These are phyloP conservation scores for Eucera pruinosa DNA, from an alignment of 2,888 invertebrate genomes.

Conservation along the genomic window DNA sequence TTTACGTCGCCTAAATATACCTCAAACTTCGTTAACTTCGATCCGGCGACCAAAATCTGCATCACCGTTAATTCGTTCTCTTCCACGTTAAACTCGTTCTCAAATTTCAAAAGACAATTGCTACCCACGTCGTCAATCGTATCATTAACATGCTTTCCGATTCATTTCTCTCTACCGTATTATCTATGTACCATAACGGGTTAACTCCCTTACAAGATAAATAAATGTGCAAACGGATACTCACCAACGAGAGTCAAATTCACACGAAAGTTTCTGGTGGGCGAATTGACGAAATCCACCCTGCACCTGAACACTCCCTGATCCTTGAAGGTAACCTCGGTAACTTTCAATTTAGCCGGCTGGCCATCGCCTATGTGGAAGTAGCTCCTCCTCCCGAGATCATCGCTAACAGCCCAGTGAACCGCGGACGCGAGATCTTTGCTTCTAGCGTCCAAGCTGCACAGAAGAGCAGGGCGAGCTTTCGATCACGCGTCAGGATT, in stretches of 20 bases:
- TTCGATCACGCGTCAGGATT: neutral
- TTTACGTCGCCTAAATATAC: too few relatives aligned
- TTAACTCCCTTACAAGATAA: too few relatives aligned
- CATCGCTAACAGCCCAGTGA: constrained; percentile 92
- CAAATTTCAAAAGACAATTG: too few relatives aligned
- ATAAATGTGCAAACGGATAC: constrained; percentile 86
- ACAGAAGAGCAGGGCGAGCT: neutral
- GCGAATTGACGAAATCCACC: constrained; percentile 95
- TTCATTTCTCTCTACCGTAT: too few relatives aligned
- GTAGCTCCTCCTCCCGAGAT: constrained; percentile 90
- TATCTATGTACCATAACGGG: too few relatives aligned
- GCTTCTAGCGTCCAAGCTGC: constrained; percentile 91
- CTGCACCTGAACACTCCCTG: constrained; percentile 95
- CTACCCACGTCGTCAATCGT: too few relatives aligned
- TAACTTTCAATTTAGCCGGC: constrained; percentile 89
- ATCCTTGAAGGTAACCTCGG: constrained; percentile 89
- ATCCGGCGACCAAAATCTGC: too few relatives aligned
- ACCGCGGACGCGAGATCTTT: constrained; percentile 88
- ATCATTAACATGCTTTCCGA: too few relatives aligned
- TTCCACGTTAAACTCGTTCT: too few relatives aligned
- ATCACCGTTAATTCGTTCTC: too few relatives aligned
- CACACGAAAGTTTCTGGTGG: constrained; percentile 93
- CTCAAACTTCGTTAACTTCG: too few relatives aligned
- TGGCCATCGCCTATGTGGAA: constrained; percentile 89
- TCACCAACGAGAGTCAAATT: constrained; percentile 95